phyloP scores from a whole-genome alignment of 2,113 vertebrate genomes.

The Paramormyrops kingsleyae region DNA sequence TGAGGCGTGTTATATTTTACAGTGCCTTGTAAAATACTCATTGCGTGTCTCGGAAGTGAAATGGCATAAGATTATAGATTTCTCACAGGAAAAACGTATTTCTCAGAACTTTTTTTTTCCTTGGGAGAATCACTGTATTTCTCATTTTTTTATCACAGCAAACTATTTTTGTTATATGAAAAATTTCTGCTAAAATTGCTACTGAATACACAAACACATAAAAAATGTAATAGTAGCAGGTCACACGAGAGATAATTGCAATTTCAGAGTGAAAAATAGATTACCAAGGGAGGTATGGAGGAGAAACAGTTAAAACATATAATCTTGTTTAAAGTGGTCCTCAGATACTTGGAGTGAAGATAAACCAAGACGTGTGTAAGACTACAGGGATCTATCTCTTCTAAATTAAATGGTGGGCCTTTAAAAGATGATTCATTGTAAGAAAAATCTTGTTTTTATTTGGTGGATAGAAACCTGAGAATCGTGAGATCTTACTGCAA shows the following conservation, averaged over 20 bases:
- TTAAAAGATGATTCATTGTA: not conserved
- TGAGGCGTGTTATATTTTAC: conserved; percentile 52
- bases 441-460: not conserved
- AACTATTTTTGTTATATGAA: not conserved
- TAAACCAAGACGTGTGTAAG: not conserved
- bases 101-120: not conserved
- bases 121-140: not conserved
- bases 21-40: conserved; percentile 63
- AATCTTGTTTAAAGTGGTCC: not conserved
- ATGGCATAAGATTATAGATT: conserved; percentile 7
- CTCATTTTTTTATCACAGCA: not conserved
- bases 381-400: not conserved
- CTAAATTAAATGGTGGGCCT: not conserved
- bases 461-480: not conserved
- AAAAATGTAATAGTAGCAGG: not conserved
- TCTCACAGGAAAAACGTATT: conserved; percentile 23
- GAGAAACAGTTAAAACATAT: not conserved
- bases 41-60: conserved; percentile 44
- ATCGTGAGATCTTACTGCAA: not conserved
- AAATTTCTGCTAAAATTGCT: not conserved
- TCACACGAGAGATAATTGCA: not conserved
- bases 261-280: not conserved
- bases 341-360: not conserved
- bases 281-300: not conserved
- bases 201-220: not conserved